These are phyloP conservation scores for Chrysotoxum bicinctum DNA, from an alignment of 2,888 invertebrate species.

Conservation along the genomic window DNA sequence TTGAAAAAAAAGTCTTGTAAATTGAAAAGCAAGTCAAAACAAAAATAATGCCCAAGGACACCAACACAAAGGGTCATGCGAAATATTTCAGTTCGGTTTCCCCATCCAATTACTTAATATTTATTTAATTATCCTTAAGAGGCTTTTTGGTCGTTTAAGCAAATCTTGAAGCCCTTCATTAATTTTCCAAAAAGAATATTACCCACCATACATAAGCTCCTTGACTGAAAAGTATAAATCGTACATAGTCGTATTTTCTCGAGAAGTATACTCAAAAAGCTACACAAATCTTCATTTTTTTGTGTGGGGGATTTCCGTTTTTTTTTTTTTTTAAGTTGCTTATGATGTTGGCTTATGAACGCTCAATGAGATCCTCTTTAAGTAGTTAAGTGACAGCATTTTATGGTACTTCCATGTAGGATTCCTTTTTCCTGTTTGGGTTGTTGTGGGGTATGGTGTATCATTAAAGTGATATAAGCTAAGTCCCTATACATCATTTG, in stretches of 20 bases:
- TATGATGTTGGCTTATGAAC: background rate
- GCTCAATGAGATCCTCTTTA: constrained; percentile 5
- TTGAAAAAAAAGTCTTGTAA: background rate
- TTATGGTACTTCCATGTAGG: background rate
- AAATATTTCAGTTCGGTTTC: background rate
- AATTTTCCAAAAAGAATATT: background rate
- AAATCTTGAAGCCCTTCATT: constrained; percentile 11
- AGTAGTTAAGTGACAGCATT: constrained; percentile 12
- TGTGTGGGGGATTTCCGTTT: background rate
- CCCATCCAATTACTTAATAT: constrained; percentile 7
- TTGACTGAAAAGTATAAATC: constrained; percentile 15
- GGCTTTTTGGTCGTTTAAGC: background rate
- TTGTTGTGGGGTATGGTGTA: background rate
- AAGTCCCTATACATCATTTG: too few relatives aligned
- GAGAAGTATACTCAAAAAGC: background rate
- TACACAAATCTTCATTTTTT: background rate
- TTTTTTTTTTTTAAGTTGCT: constrained; percentile 1
- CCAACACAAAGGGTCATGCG: background rate
- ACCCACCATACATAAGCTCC: background rate
- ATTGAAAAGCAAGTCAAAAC: background rate
- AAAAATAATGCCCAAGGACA: background rate
- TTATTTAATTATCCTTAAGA: constrained; percentile 16
- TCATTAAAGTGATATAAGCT: background rate
- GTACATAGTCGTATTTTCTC: background rate
- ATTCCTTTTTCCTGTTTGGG: background rate